These are phyloP conservation scores for Atta colombica DNA, from an alignment of 1,140 invertebrate species.

Conservation along the genomic window DNA sequence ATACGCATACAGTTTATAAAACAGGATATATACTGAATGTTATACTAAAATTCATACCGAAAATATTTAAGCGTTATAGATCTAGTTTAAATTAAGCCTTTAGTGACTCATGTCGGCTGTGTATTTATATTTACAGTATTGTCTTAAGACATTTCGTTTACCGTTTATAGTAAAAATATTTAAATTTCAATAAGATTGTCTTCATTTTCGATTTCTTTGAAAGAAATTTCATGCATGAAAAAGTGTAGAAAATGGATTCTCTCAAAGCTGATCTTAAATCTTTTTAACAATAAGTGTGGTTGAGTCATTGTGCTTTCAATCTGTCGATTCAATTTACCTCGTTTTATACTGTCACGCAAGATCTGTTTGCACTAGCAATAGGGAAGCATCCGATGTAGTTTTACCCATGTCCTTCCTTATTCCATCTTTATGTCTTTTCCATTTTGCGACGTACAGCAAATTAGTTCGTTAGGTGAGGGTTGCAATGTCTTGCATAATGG, in stretches of 20 bases:
- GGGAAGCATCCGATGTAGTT: background rate
- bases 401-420: background rate
- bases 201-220: background rate
- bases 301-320: background rate
- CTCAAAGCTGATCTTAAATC: background rate
- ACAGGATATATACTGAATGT: no score
- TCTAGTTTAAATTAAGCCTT: no score
- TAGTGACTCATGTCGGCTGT: no score
- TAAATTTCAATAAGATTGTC: background rate
- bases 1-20: no score
- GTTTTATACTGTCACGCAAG: conserved; percentile 2
- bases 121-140: no score
- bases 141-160: no score
- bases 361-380: conserved; percentile 16
- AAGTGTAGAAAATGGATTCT: background rate
- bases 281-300: background rate
- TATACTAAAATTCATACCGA: no score
- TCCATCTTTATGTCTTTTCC: conserved; percentile 48
- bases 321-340: background rate
- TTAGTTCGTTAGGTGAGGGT: conserved; percentile 58
- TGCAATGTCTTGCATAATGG: conserved; percentile 57
- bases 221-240: background rate
- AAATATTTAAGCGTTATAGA: no score
- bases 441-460: conserved; percentile 56
- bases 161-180: conserved; percentile 2